phyloP scores from a whole-genome alignment of 2,113 vertebrate species.

The Mesocricetus auratus region DNA sequence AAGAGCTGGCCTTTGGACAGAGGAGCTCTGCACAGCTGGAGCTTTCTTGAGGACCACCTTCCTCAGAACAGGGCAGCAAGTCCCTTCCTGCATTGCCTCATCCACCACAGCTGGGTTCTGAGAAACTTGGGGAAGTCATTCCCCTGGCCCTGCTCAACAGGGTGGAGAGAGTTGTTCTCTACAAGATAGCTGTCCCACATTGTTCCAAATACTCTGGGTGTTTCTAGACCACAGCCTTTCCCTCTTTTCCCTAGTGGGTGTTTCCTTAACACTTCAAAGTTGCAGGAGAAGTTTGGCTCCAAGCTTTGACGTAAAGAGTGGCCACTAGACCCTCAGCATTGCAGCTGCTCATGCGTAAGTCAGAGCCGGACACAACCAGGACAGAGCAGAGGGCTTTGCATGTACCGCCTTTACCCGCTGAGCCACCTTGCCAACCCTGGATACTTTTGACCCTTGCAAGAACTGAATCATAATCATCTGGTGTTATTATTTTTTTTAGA shows the following conservation, averaged over 20 bases:
- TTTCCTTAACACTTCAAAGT: conserved; percentile 91
- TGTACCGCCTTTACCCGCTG: background rate
- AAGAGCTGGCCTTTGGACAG: background rate
- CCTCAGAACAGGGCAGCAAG: background rate
- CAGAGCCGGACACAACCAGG: conserved; percentile 78
- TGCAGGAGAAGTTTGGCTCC: conserved; percentile 89
- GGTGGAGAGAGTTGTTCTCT: background rate
- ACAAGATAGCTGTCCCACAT: background rate
- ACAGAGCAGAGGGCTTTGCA: conserved; percentile 63
- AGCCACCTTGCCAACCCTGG: background rate
- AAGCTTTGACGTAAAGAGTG: conserved; percentile 90
- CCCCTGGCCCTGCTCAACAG: background rate
- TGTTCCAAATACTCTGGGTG: conserved; percentile 37
- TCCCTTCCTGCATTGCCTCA: background rate
- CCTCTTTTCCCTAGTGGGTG: conserved; percentile 69
- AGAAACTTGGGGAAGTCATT: background rate
- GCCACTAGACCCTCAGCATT: conserved; percentile 88
- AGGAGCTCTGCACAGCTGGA: background rate
- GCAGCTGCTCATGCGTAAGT: conserved; percentile 86
- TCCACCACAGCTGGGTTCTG: background rate
- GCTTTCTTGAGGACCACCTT: background rate
- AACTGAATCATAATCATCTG: conserved; percentile 10
- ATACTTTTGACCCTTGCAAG: background rate
- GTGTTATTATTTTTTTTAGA: conserved; percentile 1
- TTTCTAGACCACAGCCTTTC: conserved; percentile 64